A percentile compares a stretch with the other conserved stretches of the same genome.
Conservation (phyloP, 2,888 invertebrate genomes). For the Rhimphoctona megacephalus region DNA sequence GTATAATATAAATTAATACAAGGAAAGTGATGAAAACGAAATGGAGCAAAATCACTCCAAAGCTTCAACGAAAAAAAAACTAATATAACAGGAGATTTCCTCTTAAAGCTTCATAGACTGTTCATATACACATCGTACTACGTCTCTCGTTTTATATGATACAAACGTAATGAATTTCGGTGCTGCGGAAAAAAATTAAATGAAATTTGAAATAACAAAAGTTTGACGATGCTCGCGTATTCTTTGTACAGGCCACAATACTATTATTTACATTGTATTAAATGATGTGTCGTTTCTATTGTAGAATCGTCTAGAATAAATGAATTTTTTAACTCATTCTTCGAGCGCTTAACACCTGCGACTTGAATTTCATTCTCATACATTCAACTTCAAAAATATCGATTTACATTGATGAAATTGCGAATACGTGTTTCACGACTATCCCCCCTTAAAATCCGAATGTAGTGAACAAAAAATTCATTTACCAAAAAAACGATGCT, state of each 20-base stretch:
- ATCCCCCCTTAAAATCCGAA: not conserved
- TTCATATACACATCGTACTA: not conserved
- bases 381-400: not conserved
- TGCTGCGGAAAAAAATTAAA: slow-evolving; percentile 53
- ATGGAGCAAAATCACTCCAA: slow-evolving; percentile 59
- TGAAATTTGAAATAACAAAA: slow-evolving; percentile 37
- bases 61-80: slow-evolving; percentile 30
- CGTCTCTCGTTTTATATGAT: slow-evolving; percentile 29
- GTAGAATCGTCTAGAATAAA: too few relatives aligned
- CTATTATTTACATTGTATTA: slow-evolving; percentile 56
- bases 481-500: not conserved
- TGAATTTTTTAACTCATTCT: not conserved
- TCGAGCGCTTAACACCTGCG: slow-evolving; percentile 34
- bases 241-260: slow-evolving; percentile 13
- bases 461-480: not conserved
- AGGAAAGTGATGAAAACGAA: slow-evolving; percentile 34
- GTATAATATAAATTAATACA: slow-evolving; percentile 63
- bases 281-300: slow-evolving; percentile 19
- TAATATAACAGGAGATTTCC: slow-evolving; percentile 45
- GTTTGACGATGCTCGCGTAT: slow-evolving; percentile 18
- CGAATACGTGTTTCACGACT: not conserved
- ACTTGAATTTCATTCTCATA: slow-evolving; percentile 27
- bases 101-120: slow-evolving; percentile 38
- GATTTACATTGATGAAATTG: slow-evolving; percentile 3
- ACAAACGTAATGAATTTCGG: slow-evolving; percentile 29